phyloP scores from a whole-genome alignment of 2,888 invertebrate species.

The Phengaris alcon region DNA sequence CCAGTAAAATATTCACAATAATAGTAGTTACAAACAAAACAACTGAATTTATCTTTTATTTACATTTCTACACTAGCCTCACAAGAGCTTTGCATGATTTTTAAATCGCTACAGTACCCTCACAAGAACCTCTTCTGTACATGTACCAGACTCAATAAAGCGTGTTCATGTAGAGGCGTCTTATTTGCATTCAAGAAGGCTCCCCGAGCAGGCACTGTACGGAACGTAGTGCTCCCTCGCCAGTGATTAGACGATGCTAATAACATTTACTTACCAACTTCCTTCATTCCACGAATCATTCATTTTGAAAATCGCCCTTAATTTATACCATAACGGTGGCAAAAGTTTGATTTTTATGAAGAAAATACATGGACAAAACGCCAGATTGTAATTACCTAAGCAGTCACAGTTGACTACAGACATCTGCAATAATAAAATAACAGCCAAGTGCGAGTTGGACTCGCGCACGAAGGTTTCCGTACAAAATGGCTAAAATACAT shows the following conservation, averaged over 20 bases:
- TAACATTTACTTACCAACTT: slow-evolving; percentile 77
- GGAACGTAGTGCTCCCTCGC: slow-evolving; percentile 71
- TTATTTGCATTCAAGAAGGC: slow-evolving; percentile 77
- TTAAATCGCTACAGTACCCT: slow-evolving; percentile 40
- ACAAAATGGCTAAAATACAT: too few species aligned
- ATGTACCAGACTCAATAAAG: slow-evolving; percentile 59
- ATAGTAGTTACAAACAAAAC: too few species aligned
- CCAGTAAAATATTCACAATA: too few species aligned
- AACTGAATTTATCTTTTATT: too few species aligned
- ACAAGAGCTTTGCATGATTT: slow-evolving; percentile 27
- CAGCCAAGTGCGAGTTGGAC: too few species aligned
- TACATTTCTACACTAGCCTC: slow-evolving; percentile 13
- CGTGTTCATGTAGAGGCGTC: slow-evolving; percentile 73
- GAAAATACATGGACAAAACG: too few species aligned
- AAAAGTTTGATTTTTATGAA: neutral
- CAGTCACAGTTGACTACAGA: too few species aligned
- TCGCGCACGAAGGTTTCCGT: too few species aligned
- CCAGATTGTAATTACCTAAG: too few species aligned
- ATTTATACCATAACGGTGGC: slow-evolving; percentile 1
- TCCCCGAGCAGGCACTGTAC: slow-evolving; percentile 68
- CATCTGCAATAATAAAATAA: too few species aligned
- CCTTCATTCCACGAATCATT: slow-evolving; percentile 72
- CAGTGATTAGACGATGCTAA: slow-evolving; percentile 77
- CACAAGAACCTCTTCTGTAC: slow-evolving; percentile 42
- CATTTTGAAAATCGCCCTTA: neutral